Conservation (phyloP, 2,797 vertebrate genomes). For the Remorina albescens region DNA sequence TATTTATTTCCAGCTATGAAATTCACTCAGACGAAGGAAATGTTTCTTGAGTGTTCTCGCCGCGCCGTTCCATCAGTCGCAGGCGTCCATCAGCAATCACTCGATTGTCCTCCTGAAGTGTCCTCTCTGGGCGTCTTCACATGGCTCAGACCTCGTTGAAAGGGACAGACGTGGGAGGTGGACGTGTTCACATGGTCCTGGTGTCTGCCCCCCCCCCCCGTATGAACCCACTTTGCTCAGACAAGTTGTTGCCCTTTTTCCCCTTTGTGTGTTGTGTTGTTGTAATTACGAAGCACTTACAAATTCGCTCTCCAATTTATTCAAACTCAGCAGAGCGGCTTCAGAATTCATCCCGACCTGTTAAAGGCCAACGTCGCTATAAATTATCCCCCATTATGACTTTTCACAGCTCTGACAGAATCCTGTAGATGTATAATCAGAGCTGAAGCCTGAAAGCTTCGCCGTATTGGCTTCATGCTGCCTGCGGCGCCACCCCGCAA, state of each 20-base stretch:
- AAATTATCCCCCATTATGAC: conserved; percentile 13
- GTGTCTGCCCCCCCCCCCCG: not conserved
- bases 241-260: not conserved
- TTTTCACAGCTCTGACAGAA: not conserved
- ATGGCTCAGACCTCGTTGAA: no score
- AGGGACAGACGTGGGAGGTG: no score
- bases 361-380: conserved; percentile 12
- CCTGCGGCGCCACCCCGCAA: not conserved
- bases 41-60: no score
- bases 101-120: no score
- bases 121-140: no score
- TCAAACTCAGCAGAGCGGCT: not conserved
- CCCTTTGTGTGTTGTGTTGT: not conserved
- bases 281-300: not conserved
- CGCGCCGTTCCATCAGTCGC: no score
- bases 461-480: not conserved
- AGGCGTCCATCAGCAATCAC: no score
- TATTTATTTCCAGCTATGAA: no score
- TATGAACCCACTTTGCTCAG: not conserved
- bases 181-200: no score
- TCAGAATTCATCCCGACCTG: conserved; percentile 10
- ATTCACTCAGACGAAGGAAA: no score
- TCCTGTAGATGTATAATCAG: conserved; percentile 12
- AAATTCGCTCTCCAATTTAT: not conserved
- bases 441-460: not conserved